A percentile compares a stretch with the other conserved stretches of the same genome.
These are phyloP conservation scores for Callorhinus ursinus DNA, from an alignment of 2,113 vertebrate genomes.

Conservation along the genomic window DNA sequence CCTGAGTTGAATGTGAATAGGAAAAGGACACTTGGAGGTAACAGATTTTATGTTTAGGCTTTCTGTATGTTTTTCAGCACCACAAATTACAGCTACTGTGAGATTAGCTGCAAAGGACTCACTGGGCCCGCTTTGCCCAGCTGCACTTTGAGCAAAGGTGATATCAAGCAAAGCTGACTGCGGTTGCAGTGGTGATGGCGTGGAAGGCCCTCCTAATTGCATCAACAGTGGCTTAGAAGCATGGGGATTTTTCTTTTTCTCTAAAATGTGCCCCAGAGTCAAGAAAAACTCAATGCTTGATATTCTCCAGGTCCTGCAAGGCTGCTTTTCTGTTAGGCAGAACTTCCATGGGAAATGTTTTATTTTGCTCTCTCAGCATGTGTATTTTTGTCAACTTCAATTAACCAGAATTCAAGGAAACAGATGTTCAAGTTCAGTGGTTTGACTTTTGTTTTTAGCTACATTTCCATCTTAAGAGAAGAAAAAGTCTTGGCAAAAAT, in stretches of 20 bases:
- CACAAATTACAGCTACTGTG: neutral
- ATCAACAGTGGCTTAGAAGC: neutral
- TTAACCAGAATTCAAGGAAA: constrained; percentile 7
- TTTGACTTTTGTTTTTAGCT: constrained; percentile 11
- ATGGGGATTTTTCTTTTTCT: neutral
- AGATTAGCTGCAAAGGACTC: neutral
- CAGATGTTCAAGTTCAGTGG: neutral
- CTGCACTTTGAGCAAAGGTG: neutral
- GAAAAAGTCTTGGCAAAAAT: constrained; percentile 1
- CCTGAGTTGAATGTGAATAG: neutral
- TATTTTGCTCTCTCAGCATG: neutral
- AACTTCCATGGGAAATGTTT: neutral
- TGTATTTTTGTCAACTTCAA: neutral
- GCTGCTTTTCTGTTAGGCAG: neutral
- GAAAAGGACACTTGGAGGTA: neutral
- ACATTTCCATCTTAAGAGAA: neutral
- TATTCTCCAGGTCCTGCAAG: neutral
- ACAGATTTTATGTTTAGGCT: constrained; percentile 45
- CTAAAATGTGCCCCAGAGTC: neutral
- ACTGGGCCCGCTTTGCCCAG: neutral
- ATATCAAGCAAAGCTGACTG: neutral
- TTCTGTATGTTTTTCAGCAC: neutral
- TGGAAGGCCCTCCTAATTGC: neutral
- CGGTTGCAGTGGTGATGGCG: accelerated
- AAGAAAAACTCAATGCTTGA: neutral